Conservation (phyloP, 1,140 invertebrate species). For the Heliconius melpomene region DNA sequence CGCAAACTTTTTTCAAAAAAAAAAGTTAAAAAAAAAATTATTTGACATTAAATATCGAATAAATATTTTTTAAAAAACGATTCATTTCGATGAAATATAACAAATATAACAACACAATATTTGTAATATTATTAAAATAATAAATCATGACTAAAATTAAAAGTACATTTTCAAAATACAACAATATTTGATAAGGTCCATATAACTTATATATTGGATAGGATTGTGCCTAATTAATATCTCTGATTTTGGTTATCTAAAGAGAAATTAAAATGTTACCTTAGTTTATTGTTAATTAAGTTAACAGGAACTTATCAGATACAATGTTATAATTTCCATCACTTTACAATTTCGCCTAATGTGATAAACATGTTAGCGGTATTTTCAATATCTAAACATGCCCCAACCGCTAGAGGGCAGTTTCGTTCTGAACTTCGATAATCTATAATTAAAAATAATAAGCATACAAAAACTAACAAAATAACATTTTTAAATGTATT, state of each 20-base stretch:
- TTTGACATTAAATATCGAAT: too few relatives aligned
- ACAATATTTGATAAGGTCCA: too few relatives aligned
- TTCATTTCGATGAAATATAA: too few relatives aligned
- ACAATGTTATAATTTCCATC: not conserved
- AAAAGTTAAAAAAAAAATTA: too few relatives aligned
- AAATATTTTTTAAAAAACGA: too few relatives aligned
- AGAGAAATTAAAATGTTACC: constrained; percentile 6
- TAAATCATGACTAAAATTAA: too few relatives aligned
- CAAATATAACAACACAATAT: too few relatives aligned
- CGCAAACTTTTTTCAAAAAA: not conserved
- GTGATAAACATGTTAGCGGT: not conserved
- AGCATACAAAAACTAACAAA: not conserved
- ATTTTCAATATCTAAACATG: not conserved
- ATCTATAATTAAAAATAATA: not conserved
- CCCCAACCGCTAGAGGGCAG: constrained; percentile 2
- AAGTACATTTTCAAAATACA: too few relatives aligned
- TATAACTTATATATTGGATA: too few relatives aligned
- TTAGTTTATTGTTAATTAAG: not conserved
- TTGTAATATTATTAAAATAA: too few relatives aligned
- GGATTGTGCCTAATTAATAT: too few relatives aligned
- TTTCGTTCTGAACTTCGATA: constrained; percentile 27
- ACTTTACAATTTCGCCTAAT: not conserved
- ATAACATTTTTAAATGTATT: not conserved
- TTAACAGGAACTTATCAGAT: not conserved
- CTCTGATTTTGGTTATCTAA: not conserved